Evolutionary conservation across 2,113 vertebrate genomes (phyloP).

Genomic region (Muntiacus reevesi): DNA sequence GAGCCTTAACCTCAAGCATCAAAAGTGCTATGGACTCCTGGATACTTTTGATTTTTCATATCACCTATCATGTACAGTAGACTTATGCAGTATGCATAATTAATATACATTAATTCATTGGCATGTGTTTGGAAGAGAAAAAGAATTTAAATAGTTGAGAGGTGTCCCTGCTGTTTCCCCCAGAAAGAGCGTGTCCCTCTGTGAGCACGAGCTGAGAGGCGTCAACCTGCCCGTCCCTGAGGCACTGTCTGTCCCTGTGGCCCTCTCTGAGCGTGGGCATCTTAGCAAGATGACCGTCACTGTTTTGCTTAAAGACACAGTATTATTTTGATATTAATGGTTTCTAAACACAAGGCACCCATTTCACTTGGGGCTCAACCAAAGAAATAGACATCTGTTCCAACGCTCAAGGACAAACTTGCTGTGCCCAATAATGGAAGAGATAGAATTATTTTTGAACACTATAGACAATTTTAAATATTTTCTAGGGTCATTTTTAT

Average conservation of each 20-base stretch:
- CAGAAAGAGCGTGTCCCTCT: background rate
- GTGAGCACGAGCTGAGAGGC: background rate
- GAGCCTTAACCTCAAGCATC: background rate
- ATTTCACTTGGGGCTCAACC: background rate
- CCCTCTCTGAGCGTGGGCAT: background rate
- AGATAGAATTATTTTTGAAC: background rate
- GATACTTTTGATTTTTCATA: background rate
- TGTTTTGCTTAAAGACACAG: background rate
- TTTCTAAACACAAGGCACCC: background rate
- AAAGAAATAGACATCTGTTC: background rate
- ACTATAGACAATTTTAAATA: background rate
- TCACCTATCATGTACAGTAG: background rate
- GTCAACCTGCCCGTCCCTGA: background rate
- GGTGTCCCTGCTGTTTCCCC: background rate
- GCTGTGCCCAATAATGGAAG: background rate
- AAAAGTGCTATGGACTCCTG: background rate
- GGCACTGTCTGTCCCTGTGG: background rate
- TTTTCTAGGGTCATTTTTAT: background rate
- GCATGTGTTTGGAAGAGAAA: background rate
- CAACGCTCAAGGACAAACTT: background rate
- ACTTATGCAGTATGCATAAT: background rate
- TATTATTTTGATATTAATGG: background rate
- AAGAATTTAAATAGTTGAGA: background rate
- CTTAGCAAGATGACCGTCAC: background rate
- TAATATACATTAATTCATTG: background rate